Evolutionary conservation across 37 sponge, comb jelly and placozoan genomes (phyloP).

Genomic region (Theonella swinhoei): DNA sequence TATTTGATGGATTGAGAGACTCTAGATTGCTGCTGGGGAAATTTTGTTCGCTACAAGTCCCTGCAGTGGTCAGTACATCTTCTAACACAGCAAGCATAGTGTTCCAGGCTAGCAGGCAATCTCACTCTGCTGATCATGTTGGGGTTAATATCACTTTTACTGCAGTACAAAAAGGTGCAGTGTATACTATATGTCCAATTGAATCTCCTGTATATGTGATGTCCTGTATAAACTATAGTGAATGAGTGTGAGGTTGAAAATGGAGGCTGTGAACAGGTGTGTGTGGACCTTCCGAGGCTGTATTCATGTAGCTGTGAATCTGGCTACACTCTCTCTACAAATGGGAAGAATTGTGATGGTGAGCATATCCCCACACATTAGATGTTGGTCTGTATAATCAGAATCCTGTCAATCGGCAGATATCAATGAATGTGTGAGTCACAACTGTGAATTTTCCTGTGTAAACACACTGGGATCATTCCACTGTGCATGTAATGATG

Average conservation of each 20-base stretch:
- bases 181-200: too few relatives aligned
- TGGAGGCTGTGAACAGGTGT: conserved; percentile 53
- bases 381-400: too few relatives aligned
- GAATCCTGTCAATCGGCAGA: not conserved
- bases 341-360: not conserved
- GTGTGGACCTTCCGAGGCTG: conserved; percentile 39
- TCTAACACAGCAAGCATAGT: not conserved
- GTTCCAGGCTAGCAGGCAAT: not conserved
- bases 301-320: conserved; percentile 51
- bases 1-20: not conserved
- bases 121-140: not conserved
- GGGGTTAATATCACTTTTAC: not conserved
- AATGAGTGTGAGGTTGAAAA: conserved; percentile 63
- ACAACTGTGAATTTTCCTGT: not conserved
- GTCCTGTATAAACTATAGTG: conserved; percentile 44
- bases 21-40: not conserved
- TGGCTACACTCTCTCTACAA: conserved; percentile 25
- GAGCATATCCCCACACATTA: not conserved
- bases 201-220: too few relatives aligned
- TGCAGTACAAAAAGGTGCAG: not conserved
- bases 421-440: not conserved
- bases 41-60: not conserved
- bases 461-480: not conserved
- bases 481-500: not conserved
- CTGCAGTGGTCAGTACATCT: not conserved